phyloP scores from a whole-genome alignment of 2,113 vertebrate genomes.

The Jacana jacana region DNA sequence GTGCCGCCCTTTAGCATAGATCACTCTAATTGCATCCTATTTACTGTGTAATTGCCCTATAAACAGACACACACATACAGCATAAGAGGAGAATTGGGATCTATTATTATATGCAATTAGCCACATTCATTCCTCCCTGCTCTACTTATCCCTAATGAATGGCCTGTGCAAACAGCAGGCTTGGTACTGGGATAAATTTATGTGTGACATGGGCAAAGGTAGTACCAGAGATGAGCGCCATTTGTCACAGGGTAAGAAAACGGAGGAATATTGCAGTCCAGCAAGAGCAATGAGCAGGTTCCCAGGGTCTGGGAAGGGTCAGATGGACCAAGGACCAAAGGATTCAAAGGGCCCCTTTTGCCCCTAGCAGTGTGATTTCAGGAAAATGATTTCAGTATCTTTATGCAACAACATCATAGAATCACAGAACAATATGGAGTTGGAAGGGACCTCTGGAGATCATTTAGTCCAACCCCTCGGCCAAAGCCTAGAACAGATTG shows the following conservation, averaged over 20 bases:
- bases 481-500: too few species aligned
- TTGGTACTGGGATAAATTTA: background rate
- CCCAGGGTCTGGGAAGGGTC: too few species aligned
- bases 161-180: conserved; percentile 45
- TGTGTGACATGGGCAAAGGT: background rate
- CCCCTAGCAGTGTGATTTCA: background rate
- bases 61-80: conserved; percentile 62
- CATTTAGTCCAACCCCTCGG: too few species aligned
- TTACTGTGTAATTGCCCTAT: conserved; percentile 60
- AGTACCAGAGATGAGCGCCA: background rate
- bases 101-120: conserved; percentile 63
- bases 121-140: conserved; percentile 54
- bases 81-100: conserved; percentile 46
- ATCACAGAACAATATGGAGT: too few species aligned
- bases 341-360: background rate
- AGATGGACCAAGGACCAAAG: background rate
- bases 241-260: background rate
- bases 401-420: background rate
- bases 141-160: conserved; percentile 63
- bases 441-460: too few species aligned
- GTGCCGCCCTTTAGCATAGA: conserved; percentile 14
- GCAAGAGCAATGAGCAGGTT: background rate
- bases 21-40: conserved; percentile 59
- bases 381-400: background rate
- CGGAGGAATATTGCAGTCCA: background rate